These are phyloP conservation scores for Hiodon alosoides DNA, from an alignment of 2,113 vertebrate genomes.

Conservation along the genomic window DNA sequence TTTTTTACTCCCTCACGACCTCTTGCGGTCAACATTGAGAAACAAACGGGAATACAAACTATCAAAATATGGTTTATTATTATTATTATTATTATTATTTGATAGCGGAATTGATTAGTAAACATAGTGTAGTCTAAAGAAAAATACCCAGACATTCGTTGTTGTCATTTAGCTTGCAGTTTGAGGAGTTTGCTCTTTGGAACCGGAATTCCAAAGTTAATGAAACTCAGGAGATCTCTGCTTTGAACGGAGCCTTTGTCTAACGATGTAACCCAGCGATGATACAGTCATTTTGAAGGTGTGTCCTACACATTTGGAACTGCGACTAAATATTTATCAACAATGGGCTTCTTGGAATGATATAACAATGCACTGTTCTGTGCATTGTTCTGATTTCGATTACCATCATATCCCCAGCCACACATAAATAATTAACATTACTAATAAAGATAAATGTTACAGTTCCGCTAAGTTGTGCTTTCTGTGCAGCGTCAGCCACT, in stretches of 20 bases:
- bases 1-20: neutral
- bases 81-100: neutral
- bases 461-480: no score
- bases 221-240: slow-evolving; percentile 34
- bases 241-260: slow-evolving; percentile 49
- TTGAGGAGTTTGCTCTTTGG: slow-evolving; percentile 48
- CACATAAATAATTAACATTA: no score
- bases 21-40: slow-evolving; percentile 58
- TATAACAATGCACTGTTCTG: no score
- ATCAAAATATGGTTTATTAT: neutral
- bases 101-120: slow-evolving; percentile 32
- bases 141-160: slow-evolving; percentile 10
- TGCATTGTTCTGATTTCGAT: no score
- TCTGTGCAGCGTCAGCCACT: no score
- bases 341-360: no score
- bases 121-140: slow-evolving; percentile 6
- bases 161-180: slow-evolving; percentile 37
- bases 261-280: slow-evolving; percentile 21
- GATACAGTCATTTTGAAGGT: neutral
- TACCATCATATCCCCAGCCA: no score
- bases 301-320: no score
- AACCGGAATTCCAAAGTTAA: slow-evolving; percentile 36
- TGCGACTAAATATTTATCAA: no score
- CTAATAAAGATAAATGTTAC: no score
- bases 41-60: slow-evolving; percentile 61